Base-by-base conservation (phyloP, 2,888 invertebrate species). In the Philonicus albiceps region DNA sequence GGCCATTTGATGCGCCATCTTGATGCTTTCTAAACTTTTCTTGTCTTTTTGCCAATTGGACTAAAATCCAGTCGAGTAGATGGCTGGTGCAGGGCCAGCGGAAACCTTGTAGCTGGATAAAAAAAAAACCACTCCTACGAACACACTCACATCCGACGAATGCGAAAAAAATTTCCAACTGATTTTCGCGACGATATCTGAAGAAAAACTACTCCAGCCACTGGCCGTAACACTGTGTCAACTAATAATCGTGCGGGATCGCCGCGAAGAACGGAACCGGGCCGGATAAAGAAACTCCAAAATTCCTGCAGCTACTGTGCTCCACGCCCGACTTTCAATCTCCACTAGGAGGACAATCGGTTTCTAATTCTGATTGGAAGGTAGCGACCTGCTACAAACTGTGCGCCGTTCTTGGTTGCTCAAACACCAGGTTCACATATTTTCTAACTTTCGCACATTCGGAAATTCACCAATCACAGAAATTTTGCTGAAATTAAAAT, bases 1-100 rank as follows among this genome's bases (percentile, higher is more conserved):
- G 94, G 97, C 96, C 93, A 97, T 95, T 94, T 96, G 96, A 95
- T 97, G 97, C 96, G 97, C 97, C 97, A 97, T 97, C 94, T 95
- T 95, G 95, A 92, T 92, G 78, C 80, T 76, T 78, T 78, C 55
- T 85, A 53, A 78, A 31, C 43, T 86, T 86, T 75, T 85, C 64
- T 40, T 78, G 22, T 80, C 85, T 85, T 22, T 87, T 85, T 64
- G 55, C 53, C 76, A 73, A 40, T 37, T 76, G 43, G 40, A 27
- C 73, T 75, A 8, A 72, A 64, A 43, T 86, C 75, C 72, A 87
- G 78, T 78, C 27, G 72, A 22, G 40, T 31, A 27, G 64, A 64
- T 3, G 64, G 37, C 37, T 34, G 64, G 64, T 19, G 64, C 64
- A 43, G 22, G 37, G 34, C 86, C 74, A 87, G 72, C 31, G 34